Evolutionary conservation across 2,888 invertebrate genomes (phyloP).

Genomic region (Drosophila mercatorum): DNA sequence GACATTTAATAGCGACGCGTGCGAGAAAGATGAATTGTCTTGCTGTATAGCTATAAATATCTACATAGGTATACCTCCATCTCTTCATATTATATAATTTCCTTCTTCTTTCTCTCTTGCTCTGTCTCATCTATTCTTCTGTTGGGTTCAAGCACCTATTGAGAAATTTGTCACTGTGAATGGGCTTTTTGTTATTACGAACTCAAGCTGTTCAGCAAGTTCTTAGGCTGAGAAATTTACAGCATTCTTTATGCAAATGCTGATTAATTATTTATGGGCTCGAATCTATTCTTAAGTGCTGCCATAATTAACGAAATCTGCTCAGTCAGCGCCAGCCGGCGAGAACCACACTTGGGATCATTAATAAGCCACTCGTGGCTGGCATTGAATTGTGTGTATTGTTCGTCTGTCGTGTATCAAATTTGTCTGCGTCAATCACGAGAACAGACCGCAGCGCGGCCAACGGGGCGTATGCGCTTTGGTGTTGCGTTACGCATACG

Average conservation of each 20-base stretch:
- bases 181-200: not conserved
- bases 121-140: not conserved
- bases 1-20: conserved; percentile 47
- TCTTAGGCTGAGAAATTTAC: conserved; percentile 39
- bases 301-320: conserved; percentile 21
- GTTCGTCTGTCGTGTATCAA: conserved; percentile 16
- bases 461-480: conserved; percentile 51
- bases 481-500: conserved; percentile 48
- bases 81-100: conserved; percentile 1
- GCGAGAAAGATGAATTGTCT: conserved; percentile 34
- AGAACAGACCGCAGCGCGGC: conserved; percentile 12
- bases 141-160: conserved; percentile 50
- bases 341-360: conserved; percentile 19
- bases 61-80: not conserved
- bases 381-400: conserved; percentile 32
- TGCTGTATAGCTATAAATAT: conserved; percentile 1
- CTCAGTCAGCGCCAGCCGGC: conserved; percentile 7
- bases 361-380: conserved; percentile 39
- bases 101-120: not conserved
- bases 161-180: conserved; percentile 31
- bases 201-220: conserved; percentile 24
- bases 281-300: conserved; percentile 1
- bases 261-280: conserved; percentile 26
- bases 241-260: conserved; percentile 45
- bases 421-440: conserved; percentile 20